Evolutionary conservation across 92 coral and sea anemone genomes (phyloP).

Genomic region (Palythoa caribaeorum): DNA sequence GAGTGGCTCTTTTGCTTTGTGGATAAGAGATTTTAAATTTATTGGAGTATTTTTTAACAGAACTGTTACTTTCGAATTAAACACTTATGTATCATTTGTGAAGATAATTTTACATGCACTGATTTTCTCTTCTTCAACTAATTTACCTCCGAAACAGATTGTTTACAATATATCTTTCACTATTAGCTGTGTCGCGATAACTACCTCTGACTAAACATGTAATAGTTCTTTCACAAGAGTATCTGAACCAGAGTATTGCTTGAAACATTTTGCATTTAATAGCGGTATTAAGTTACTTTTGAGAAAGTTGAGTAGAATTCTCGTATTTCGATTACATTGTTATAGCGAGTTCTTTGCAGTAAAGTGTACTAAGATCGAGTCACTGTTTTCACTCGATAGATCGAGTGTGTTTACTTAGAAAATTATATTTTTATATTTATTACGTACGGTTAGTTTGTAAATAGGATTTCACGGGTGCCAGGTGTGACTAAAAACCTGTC

Average conservation of each 20-base stretch:
- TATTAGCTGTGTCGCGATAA: too few species aligned
- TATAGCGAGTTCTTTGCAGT: background rate
- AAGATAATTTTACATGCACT: too few species aligned
- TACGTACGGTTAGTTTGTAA: constrained; percentile 29
- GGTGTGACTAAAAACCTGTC: background rate
- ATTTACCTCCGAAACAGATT: too few species aligned
- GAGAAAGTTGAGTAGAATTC: background rate
- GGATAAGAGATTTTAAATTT: constrained; percentile 34
- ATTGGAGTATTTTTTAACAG: background rate
- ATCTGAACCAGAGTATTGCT: background rate
- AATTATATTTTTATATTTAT: constrained; percentile 47
- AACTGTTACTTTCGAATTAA: background rate
- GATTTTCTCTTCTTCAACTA: too few species aligned
- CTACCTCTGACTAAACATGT: background rate
- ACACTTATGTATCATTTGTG: background rate
- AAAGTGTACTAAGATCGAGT: background rate
- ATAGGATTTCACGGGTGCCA: constrained; percentile 16
- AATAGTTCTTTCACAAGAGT: background rate
- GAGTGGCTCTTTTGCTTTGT: constrained; percentile 91
- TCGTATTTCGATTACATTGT: background rate
- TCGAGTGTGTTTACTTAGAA: background rate
- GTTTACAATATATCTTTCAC: too few species aligned
- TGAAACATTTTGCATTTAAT: background rate
- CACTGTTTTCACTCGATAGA: background rate
- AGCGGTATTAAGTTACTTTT: background rate